Evolutionary conservation across 2,113 vertebrate species (phyloP).

Genomic region (Motacilla tschutschensis): DNA sequence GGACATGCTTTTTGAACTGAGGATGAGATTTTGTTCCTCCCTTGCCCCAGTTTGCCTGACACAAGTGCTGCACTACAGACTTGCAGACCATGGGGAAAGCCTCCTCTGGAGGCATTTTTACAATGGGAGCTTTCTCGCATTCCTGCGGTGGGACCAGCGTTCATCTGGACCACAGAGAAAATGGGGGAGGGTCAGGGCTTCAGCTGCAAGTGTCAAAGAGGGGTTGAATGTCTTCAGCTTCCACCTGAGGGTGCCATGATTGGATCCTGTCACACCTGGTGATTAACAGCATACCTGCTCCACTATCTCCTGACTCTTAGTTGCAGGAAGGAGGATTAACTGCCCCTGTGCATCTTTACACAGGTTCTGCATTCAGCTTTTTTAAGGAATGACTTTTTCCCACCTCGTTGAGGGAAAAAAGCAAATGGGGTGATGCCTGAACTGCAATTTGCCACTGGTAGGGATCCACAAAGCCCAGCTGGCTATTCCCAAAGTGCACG

Average conservation of each 20-base stretch:
- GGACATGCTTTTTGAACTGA: not conserved
- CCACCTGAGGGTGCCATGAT: not conserved
- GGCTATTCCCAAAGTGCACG: fast-evolving
- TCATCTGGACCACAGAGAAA: not conserved
- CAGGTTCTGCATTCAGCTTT: not conserved
- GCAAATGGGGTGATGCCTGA: not conserved
- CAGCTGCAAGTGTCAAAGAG: not conserved
- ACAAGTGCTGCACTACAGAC: not conserved
- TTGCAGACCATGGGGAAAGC: not conserved
- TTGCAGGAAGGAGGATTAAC: not conserved
- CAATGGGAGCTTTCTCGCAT: not conserved
- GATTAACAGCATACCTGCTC: not conserved
- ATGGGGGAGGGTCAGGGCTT: not conserved
- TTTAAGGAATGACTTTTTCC: not conserved
- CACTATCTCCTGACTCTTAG: not conserved
- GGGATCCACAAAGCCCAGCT: not conserved
- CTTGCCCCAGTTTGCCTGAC: not conserved
- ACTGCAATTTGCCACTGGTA: fast-evolving
- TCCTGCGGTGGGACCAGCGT: not conserved
- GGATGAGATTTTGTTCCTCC: not conserved
- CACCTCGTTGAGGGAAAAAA: not conserved
- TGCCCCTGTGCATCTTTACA: not conserved
- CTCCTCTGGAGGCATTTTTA: not conserved
- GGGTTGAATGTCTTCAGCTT: not conserved
- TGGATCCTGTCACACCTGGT: not conserved